Evolutionary conservation across 2,113 vertebrate species (phyloP).

Genomic region (Electrona antarctica): DNA sequence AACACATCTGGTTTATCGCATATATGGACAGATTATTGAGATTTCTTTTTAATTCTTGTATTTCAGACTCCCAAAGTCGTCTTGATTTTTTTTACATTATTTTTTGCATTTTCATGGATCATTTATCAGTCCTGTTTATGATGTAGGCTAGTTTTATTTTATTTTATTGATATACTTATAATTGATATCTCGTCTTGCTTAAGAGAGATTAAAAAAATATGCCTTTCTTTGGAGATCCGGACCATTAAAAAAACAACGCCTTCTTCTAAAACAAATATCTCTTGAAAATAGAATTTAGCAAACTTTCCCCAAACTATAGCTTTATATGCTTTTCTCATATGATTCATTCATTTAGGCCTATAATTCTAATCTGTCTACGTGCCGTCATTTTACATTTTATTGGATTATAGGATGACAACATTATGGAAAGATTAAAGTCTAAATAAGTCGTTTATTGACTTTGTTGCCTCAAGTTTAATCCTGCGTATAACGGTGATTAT

Average conservation of each 20-base stretch:
- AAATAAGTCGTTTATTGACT: conserved; percentile 5
- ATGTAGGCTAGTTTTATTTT: too few species aligned
- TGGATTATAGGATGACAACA: neutral
- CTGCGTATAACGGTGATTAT: neutral
- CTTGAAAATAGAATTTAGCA: conserved; percentile 34
- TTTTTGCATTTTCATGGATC: neutral
- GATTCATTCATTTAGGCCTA: neutral
- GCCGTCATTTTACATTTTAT: too few species aligned
- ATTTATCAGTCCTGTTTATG: too few species aligned
- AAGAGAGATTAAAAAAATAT: too few species aligned
- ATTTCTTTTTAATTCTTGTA: too few species aligned
- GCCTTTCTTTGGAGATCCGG: too few species aligned
- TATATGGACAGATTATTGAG: too few species aligned
- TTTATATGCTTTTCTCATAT: too few species aligned
- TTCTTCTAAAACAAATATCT: conserved; percentile 65
- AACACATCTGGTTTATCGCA: neutral
- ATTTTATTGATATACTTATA: too few species aligned
- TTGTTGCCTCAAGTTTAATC: conserved; percentile 19
- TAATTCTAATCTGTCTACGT: neutral
- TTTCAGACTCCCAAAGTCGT: neutral
- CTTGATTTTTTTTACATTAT: neutral
- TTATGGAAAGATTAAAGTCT: neutral
- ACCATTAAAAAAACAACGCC: conserved; percentile 40
- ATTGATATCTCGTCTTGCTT: too few species aligned
- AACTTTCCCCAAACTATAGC: too few species aligned